A percentile compares a stretch with the other conserved stretches of the same genome.
Conservation (phyloP, 2,797 vertebrate genomes). For the Myoxocephalus aenaeus region DNA sequence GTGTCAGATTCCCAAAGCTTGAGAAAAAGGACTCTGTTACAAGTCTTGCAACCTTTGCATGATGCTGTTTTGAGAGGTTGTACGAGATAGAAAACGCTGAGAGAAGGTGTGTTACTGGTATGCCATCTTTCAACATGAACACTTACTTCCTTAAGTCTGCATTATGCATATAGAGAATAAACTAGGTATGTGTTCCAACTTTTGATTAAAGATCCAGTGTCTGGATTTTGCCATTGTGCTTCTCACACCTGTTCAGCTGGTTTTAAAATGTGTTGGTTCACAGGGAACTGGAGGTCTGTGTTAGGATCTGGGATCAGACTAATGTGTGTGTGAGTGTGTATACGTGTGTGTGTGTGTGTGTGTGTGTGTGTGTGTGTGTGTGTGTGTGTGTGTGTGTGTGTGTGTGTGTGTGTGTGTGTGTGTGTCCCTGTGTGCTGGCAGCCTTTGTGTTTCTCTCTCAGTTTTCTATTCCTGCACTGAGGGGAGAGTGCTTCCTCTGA, state of each 20-base stretch:
- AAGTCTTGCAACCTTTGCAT: conserved; percentile 49
- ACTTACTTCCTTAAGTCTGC: conserved; percentile 38
- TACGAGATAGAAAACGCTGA: conserved; percentile 30
- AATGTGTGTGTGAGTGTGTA: conserved; percentile 23
- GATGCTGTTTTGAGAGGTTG: conserved; percentile 45
- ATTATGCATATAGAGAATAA: conserved; percentile 54
- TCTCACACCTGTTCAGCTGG: conserved; percentile 63
- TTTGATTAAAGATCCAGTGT: conserved; percentile 56
- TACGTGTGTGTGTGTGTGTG: conserved; percentile 21
- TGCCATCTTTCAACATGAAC: conserved; percentile 28
- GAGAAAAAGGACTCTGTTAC: conserved; percentile 18
- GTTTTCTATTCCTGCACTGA: conserved; percentile 88
- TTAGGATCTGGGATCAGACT: conserved; percentile 62
- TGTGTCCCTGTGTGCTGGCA: conserved; percentile 70
- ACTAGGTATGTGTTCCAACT: conserved; percentile 34
- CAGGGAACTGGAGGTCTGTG: conserved; percentile 63
- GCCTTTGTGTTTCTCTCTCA: conserved; percentile 83
- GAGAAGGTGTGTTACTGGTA: conserved; percentile 6
- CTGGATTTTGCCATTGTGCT: conserved; percentile 63
- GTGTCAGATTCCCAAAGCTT: conserved; percentile 25
- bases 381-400: conserved; percentile 14
- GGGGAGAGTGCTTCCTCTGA: conserved; percentile 85
- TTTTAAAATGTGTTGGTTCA: conserved; percentile 68
- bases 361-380: conserved; percentile 30
- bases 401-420: conserved; percentile 19